Base-by-base conservation (phyloP, 1,140 invertebrate species). In the Cyclina sinensis region DNA sequence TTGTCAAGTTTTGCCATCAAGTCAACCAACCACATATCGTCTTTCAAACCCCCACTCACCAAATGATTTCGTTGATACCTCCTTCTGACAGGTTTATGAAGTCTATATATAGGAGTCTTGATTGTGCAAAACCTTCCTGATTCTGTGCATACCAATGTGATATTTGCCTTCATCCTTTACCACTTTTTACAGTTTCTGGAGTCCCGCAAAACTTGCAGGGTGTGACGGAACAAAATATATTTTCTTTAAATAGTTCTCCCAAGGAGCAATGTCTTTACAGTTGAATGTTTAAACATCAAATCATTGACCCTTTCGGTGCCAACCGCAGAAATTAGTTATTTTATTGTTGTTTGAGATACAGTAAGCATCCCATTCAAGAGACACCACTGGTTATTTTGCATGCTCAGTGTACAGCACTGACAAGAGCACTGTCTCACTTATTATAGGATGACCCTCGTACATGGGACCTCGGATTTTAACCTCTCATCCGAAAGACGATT, bases 1-100 rank as follows among this genome's bases (percentile, higher is more conserved):
- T 82, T 46, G 9, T 4, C 80, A 65, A 82, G 65, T 32, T 82
- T 82, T 21, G 39, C 16, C 59, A 82, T 82, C 27, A 82, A 24
- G 27, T 82, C 59, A 43, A 30, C 27, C 80, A 82, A 65, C 80
- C 80, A 82, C 80, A 82, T 4, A 82, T 82, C 80, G 59, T 82
- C 80, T 35, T 54, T 80, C 24, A n/a, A n/a, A n/a, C 78, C 78
- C n/a, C 46, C 74, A 39, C 37, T 39, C 12, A 78, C 24, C 24
- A 78, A 5, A 37, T 78, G 74, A 43, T 78, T 78, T 78, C 46
- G 43, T 39, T 7, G 3, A 78, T 46, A 78, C 3, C 74, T 35
- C 24, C 74, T 78, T 78, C 74, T 78, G 2, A 51, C 35, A 11
- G 74, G 74, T 48, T 78, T 48, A 30, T 78, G 74, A 18, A 78